These are phyloP conservation scores for Rhinolophus sinicus DNA, from an alignment of 2,113 vertebrate species.

Conservation along the genomic window DNA sequence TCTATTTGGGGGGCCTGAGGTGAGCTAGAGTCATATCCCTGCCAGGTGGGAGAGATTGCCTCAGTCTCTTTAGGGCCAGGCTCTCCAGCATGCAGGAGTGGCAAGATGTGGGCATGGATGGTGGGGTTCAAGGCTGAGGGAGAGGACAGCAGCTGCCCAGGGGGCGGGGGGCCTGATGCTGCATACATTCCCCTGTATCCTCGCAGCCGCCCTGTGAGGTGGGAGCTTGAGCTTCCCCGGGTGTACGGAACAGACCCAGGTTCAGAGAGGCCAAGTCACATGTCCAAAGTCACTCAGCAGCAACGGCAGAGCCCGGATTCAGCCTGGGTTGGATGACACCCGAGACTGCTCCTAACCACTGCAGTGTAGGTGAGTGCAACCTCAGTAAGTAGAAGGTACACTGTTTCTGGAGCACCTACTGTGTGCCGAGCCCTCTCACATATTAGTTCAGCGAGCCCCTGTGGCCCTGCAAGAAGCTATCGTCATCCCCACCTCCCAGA, in stretches of 20 bases:
- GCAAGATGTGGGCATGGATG: not conserved
- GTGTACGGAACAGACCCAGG: not conserved
- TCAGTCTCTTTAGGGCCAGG: not conserved
- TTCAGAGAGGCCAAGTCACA: not conserved
- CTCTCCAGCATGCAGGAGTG: not conserved
- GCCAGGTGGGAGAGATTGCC: not conserved
- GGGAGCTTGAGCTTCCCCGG: not conserved
- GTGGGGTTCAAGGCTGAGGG: not conserved
- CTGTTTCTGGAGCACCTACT: not conserved
- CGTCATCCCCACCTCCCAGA: not conserved
- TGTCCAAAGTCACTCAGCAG: not conserved
- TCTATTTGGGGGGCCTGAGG: not conserved
- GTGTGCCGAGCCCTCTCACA: not conserved
- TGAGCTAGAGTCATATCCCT: not conserved
- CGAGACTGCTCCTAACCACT: rapidly evolving
- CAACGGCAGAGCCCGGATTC: not conserved
- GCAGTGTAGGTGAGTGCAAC: rapidly evolving
- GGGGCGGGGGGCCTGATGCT: not conserved
- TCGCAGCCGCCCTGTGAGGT: not conserved
- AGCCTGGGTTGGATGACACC: rapidly evolving
- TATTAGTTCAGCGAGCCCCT: rapidly evolving
- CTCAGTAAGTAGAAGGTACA: rapidly evolving
- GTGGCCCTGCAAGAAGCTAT: not conserved
- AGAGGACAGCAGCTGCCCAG: not conserved
- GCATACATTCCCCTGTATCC: rapidly evolving